Evolutionary conservation across 2,888 invertebrate species (phyloP).

Genomic region (Athetis lepigone): DNA sequence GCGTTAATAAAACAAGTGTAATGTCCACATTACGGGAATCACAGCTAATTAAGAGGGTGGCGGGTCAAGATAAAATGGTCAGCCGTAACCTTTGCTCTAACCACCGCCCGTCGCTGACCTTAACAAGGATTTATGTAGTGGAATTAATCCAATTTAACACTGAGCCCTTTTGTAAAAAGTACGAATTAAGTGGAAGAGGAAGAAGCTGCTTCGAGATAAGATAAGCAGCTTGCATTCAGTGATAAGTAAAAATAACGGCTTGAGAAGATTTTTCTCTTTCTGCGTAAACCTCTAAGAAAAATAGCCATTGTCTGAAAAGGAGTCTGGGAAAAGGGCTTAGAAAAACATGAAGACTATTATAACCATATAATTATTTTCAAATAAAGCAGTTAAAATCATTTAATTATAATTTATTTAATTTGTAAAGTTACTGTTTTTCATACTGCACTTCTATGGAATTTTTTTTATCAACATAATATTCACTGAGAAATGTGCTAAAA

Average conservation of each 20-base stretch:
- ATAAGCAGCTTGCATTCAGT: slow-evolving; percentile 55
- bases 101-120: slow-evolving; percentile 62
- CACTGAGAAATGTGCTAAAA: too few species aligned
- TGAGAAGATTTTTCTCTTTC: slow-evolving; percentile 18
- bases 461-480: too few species aligned
- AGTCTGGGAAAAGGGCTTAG: too few species aligned
- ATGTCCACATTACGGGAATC: slow-evolving; percentile 37
- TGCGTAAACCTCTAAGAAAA: not conserved
- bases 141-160: slow-evolving; percentile 80
- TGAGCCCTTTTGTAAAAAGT: slow-evolving; percentile 75
- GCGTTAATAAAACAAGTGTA: slow-evolving; percentile 36
- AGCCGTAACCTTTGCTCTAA: slow-evolving; percentile 24
- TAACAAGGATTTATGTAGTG: slow-evolving; percentile 77
- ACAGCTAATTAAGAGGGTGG: slow-evolving; percentile 28
- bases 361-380: too few species aligned
- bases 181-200: slow-evolving; percentile 57
- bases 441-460: too few species aligned
- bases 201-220: slow-evolving; percentile 56
- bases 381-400: too few species aligned
- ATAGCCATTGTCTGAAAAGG: slow-evolving; percentile 1
- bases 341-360: too few species aligned
- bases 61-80: slow-evolving; percentile 44
- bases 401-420: too few species aligned
- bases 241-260: slow-evolving; percentile 49
- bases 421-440: too few species aligned